phyloP scores from a whole-genome alignment of 2,797 vertebrate genomes.

The Anguilla marmorata region DNA sequence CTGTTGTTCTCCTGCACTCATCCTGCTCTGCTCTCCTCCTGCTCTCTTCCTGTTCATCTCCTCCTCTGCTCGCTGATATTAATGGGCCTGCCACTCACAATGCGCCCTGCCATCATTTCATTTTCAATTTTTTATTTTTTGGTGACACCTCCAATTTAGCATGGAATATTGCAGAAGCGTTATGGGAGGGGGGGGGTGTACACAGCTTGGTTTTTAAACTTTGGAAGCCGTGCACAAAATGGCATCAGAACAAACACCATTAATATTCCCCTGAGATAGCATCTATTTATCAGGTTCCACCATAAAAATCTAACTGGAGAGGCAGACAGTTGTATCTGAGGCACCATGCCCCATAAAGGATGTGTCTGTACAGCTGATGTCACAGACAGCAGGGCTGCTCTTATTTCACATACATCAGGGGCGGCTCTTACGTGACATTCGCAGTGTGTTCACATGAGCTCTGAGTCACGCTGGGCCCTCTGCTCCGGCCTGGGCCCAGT shows the following conservation, averaged over 20 bases:
- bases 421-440: background rate
- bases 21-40: too few species aligned
- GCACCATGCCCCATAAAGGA: background rate
- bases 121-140: background rate
- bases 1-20: too few species aligned
- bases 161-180: background rate
- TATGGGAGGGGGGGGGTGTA: background rate
- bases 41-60: background rate
- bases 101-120: constrained; percentile 8
- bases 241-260: background rate
- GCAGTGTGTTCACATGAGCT: background rate
- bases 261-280: background rate
- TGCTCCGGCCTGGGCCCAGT: background rate
- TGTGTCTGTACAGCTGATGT: background rate
- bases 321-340: background rate
- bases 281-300: background rate
- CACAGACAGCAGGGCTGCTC: background rate
- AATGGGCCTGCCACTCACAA: constrained; percentile 14
- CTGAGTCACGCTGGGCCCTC: background rate
- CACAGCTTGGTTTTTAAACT: background rate
- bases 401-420: too few species aligned
- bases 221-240: background rate
- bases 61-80: background rate
- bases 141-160: constrained; percentile 12
- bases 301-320: background rate